Evolutionary conservation across 2,888 invertebrate species (phyloP), one percentile per base, ranked within the genome.

Genomic region (Rhagonycha lutea): DNA sequence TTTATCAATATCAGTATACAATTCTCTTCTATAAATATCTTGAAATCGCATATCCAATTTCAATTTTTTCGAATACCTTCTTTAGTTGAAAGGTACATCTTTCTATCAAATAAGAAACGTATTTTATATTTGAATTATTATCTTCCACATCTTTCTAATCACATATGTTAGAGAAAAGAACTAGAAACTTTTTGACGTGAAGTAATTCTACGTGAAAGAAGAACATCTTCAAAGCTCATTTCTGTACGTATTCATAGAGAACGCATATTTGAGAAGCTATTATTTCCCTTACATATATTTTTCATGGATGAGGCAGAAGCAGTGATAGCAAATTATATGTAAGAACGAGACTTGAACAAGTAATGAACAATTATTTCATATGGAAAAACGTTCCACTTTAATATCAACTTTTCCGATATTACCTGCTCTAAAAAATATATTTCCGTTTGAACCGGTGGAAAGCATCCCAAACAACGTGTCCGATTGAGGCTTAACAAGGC

Each of bases 11-110:
- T 75, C 71, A 68, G 75, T 72, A 75, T 61, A 70, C 75, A 72
- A 75, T 71, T 75, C 68, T 72, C 68, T 75, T 74, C 75, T 71
- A 75, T 75, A 71, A 75, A 75, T 75, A 75, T 75, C 68, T 63
- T 18, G 68, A 70, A 69, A 72, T 75, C 68, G 75, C 72, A 68
- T 68, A 75, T 75, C 71, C 75, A 72, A 75, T 75, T 75, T 68
- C 72, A 75, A 72, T 75, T 70, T 71, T 75, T 75, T 61, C 28
- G 68, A 63, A 69, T 71, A 72, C 72, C 71, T 74, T 71, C 68
- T 60, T 63, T 72, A 63, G 65, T 32, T 32, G 68, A 68, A 69
- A 71, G 71, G 75, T 75, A 69, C 61, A 23, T 70, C 70, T 71
- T 74, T 69, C 32, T 72, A 69, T 72, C 75, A 69, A 62, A 61